Evolutionary conservation across 2,113 vertebrate species (phyloP), one percentile per base, ranked within the genome.

Genomic region (Bucco capensis): DNA sequence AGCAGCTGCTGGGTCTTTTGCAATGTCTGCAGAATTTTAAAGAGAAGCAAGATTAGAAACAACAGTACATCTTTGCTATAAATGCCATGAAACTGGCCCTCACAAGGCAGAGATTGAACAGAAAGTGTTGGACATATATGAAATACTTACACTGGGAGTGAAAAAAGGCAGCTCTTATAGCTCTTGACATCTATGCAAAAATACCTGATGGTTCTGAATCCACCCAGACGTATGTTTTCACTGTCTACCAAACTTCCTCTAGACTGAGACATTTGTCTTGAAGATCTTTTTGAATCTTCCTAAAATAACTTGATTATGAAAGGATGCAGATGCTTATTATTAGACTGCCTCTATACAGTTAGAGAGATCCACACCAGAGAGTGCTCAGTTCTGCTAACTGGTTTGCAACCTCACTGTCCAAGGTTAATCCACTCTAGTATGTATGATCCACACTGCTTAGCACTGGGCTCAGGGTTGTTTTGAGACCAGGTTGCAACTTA

Each of bases 21-120:
- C 80, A 89, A 61, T 47, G 47, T 77, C 83, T 84, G 89, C 73
- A 92, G 83, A 91, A 94, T 93, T 90, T 77, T 83, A 79, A 86
- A 86, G 77, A 62, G 82, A 88, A 88, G 37, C 60, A 83, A 88
- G 66, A 88, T 92, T 87, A 94, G 83, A 85, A 95, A 85, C 37
- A 84, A 51, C 40, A 71, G 37, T 10, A 61, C 23, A 23, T 75
- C 73, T 90, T 88, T 74, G 67, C 65, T 90, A 56, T 76, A 66
- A 93, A 78, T 71, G 56, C 81, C 62, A 66, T 24, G 74, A 79
- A 94, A 90, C 47, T 56, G 74, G 62, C 56, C 78, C 38, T 87
- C 58, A 54, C 23, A 66, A 89, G 81, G 54, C 54, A 89, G 25
- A 86, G 62, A 35, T 28, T 38, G 77, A 86, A 69, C 61, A 79